Evolutionary conservation across 2,888 invertebrate species (phyloP), one percentile per base, ranked within the genome.

Genomic region (Stenodema calcarata): DNA sequence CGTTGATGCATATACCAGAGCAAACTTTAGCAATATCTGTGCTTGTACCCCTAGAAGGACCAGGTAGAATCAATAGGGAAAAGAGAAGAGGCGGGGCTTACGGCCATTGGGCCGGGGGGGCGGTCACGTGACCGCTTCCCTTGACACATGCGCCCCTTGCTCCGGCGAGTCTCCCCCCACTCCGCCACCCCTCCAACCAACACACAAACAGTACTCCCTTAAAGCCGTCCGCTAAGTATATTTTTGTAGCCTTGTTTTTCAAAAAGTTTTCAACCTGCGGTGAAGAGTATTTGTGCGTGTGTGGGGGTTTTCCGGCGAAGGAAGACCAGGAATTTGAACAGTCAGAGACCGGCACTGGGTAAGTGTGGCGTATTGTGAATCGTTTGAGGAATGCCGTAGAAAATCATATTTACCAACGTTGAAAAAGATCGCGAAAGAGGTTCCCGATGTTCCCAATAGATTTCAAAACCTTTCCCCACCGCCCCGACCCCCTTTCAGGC

Each of bases 181-280:
- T 86, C 85, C 86, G 44, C 28, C 87, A 83, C 87, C 80, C 82
- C 54, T 86, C 70, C 86, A 73, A 86, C 86, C 76, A 54, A 47
- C 86, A 78, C 86, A 86, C 86, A 86, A 76, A 86, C 86, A 86
- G 86, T 86, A 62, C 87, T 83, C 88, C 87, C 88, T 86, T 88
- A 79, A 84, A 85, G 70, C 86, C 87, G 88, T 88, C 88, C 87
- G 87, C 89, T 88, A 88, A 89, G 88, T 89, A 89, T 89, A 89
- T 89, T 89, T 89, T 89, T 89, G 89, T 89, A 89, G 88, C 87
- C 87, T 88, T 88, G 89, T 88, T 89, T 89, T 89, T 88, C 76
- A 88, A 88, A 88, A 88, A 88, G 88, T 88, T 88, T 88, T 88
- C 62, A 86, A 86, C 86, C 86, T 78, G 86, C 86, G 81, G 83